These are phyloP conservation scores for Spilogale gracilis DNA, from an alignment of 2,113 vertebrate species.

Conservation along the genomic window DNA sequence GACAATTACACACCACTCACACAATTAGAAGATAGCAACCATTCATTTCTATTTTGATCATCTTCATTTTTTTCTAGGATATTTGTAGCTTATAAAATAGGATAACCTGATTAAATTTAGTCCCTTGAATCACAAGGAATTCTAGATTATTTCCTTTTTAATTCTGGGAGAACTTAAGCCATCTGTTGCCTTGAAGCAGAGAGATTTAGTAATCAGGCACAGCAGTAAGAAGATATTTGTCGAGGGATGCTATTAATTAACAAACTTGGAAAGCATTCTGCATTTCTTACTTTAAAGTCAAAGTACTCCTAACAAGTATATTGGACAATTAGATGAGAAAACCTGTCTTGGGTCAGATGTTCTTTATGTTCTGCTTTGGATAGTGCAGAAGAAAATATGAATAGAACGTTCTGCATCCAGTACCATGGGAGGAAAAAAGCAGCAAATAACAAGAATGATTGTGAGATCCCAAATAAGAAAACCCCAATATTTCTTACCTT, in stretches of 20 bases:
- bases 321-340: slow-evolving; percentile 78
- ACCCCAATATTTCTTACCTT: background rate
- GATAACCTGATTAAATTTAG: slow-evolving; percentile 83
- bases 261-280: slow-evolving; percentile 87
- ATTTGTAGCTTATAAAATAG: slow-evolving; percentile 77
- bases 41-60: slow-evolving; percentile 58
- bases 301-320: slow-evolving; percentile 76
- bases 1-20: background rate
- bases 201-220: slow-evolving; percentile 88
- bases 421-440: background rate
- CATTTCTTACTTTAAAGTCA: slow-evolving; percentile 85
- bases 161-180: slow-evolving; percentile 86
- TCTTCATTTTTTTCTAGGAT: slow-evolving; percentile 67
- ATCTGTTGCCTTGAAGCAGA: slow-evolving; percentile 88
- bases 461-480: slow-evolving; percentile 16
- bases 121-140: slow-evolving; percentile 78
- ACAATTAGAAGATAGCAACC: slow-evolving; percentile 51
- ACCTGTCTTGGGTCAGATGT: slow-evolving; percentile 60
- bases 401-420: background rate
- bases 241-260: slow-evolving; percentile 90
- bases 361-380: slow-evolving; percentile 64
- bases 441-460: slow-evolving; percentile 16
- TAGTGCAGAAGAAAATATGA: slow-evolving; percentile 30
- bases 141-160: slow-evolving; percentile 82
- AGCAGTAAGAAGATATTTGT: slow-evolving; percentile 87